Evolutionary conservation across 2,888 invertebrate genomes (phyloP).

Genomic region (Entomobrya proxima): DNA sequence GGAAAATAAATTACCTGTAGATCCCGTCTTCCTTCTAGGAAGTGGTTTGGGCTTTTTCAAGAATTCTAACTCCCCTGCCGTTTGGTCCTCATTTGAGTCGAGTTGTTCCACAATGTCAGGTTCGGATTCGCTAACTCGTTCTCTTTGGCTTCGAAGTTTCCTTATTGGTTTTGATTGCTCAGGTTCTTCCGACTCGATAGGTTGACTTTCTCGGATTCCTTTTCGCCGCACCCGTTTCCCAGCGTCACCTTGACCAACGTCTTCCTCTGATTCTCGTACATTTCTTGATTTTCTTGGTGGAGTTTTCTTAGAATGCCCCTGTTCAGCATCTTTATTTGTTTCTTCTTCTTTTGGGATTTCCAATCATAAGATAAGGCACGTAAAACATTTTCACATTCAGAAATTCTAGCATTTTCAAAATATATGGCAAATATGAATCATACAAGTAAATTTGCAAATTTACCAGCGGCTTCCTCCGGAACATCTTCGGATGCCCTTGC

Average conservation of each 20-base stretch:
- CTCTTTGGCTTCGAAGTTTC: not conserved
- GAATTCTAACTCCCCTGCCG: not conserved
- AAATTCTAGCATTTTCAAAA: no score
- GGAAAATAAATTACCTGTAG: not conserved
- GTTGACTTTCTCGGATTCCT: not conserved
- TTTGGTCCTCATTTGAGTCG: not conserved
- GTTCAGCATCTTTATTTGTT: no score
- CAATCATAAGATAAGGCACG: no score
- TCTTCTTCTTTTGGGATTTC: not conserved
- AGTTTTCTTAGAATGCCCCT: not conserved
- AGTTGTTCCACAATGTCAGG: not conserved
- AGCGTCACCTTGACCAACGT: slow-evolving; percentile 39
- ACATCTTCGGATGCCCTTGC: not conserved
- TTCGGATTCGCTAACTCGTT: not conserved
- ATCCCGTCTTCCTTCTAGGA: not conserved
- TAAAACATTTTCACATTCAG: no score
- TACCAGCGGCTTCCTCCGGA: no score
- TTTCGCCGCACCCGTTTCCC: not conserved
- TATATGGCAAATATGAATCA: no score
- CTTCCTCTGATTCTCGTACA: not conserved
- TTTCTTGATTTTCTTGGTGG: not conserved
- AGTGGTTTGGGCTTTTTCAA: not conserved
- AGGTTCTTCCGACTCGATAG: not conserved
- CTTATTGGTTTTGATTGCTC: not conserved
- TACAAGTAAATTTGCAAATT: no score